Conservation (phyloP, 2,113 vertebrate species). For the Hirundichthys speculiger region DNA sequence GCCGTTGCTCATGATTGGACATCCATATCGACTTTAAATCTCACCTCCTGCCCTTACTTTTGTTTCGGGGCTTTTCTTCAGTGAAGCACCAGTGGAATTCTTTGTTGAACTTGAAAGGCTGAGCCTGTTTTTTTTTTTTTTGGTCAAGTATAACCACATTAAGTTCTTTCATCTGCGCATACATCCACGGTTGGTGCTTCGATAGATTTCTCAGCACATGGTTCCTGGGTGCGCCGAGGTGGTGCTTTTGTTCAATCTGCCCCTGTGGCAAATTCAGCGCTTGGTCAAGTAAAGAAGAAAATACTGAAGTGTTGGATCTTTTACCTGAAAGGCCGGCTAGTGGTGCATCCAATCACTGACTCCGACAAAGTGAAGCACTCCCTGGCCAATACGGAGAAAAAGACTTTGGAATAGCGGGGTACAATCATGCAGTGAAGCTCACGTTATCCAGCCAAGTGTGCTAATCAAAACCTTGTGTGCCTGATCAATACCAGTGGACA, state of each 20-base stretch:
- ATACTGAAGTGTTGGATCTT: constrained; percentile 38
- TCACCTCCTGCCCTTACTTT: constrained; percentile 40
- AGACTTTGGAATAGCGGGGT: constrained; percentile 45
- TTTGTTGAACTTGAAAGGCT: constrained; percentile 9
- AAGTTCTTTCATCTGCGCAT: constrained; percentile 28
- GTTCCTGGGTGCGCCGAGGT: constrained; percentile 15
- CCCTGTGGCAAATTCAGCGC: constrained; percentile 41
- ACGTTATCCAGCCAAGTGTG: constrained; percentile 74
- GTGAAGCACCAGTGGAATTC: constrained; percentile 16
- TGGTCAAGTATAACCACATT: constrained; percentile 14
- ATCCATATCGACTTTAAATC: constrained; percentile 66
- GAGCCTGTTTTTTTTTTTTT: constrained; percentile 11
- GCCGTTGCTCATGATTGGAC: constrained; percentile 63
- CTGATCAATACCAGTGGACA: constrained; percentile 79
- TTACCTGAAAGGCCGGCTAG: constrained; percentile 6
- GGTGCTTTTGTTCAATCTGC: constrained; percentile 31
- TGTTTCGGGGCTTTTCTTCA: constrained; percentile 46
- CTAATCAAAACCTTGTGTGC: constrained; percentile 77
- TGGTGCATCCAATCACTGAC: constrained; percentile 65
- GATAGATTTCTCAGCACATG: not conserved
- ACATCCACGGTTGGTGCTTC: not conserved
- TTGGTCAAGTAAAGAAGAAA: constrained; percentile 52
- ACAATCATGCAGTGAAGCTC: constrained; percentile 62
- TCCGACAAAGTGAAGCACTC: constrained; percentile 68
- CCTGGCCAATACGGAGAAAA: constrained; percentile 47